A percentile compares a stretch with the other conserved stretches of the same genome.
Conservation (phyloP, 2,888 invertebrate genomes). For the Scaptomyza flava region DNA sequence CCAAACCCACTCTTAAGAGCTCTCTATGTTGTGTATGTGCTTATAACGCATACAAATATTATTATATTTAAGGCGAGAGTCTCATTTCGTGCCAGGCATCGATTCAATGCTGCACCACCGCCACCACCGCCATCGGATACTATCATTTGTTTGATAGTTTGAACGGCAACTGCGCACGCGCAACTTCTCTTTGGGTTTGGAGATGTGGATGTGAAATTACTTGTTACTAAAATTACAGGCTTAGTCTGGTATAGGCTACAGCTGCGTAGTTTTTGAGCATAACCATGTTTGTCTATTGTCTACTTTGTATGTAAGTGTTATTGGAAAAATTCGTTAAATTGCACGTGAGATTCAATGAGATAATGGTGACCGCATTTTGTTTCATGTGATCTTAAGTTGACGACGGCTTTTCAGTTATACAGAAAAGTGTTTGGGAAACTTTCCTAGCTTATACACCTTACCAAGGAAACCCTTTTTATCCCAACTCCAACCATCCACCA, state of each 20-base stretch:
- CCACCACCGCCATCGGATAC: conserved; percentile 50
- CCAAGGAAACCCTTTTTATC: not conserved
- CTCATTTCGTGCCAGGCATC: conserved; percentile 72
- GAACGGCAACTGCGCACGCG: conserved; percentile 70
- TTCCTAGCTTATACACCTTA: no score
- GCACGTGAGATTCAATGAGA: conserved; percentile 72
- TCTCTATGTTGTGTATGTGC: conserved; percentile 28
- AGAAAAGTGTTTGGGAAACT: not conserved
- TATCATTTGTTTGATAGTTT: conserved; percentile 24
- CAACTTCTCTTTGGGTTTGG: conserved; percentile 43
- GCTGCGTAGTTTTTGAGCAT: conserved; percentile 43
- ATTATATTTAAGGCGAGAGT: conserved; percentile 63
- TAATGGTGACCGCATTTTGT: conserved; percentile 38
- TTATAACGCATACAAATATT: conserved; percentile 78
- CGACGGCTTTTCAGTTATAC: conserved; percentile 2
- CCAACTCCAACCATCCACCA: not conserved
- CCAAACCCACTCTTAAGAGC: not conserved
- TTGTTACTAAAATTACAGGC: conserved; percentile 51
- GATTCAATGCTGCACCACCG: conserved; percentile 50
- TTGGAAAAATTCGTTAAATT: conserved; percentile 72
- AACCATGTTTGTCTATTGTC: conserved; percentile 48
- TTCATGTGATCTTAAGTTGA: conserved; percentile 20
- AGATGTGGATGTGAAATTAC: conserved; percentile 48
- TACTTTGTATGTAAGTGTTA: conserved; percentile 52
- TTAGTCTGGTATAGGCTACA: conserved; percentile 20